Evolutionary conservation across 64 coral and sea anemone species (phyloP).

Genomic region (Orbicella faveolata): DNA sequence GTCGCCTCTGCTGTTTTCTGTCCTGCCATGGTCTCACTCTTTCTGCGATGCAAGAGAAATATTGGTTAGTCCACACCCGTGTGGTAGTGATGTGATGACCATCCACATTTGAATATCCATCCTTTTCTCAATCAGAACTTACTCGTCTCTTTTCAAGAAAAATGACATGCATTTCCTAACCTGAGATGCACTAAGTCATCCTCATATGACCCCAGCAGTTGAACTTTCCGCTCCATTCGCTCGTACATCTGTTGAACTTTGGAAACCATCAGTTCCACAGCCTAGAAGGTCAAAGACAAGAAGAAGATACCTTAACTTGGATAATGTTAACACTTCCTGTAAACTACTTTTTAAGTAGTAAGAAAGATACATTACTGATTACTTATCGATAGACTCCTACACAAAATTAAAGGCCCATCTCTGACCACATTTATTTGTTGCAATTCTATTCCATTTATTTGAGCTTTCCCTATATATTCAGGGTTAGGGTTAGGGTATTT

Average conservation of each 20-base stretch:
- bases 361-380: no score
- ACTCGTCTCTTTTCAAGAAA: neutral
- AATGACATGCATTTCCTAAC: neutral
- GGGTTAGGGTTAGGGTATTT: no score
- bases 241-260: slow-evolving; percentile 72
- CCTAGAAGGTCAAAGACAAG: slow-evolving; percentile 21
- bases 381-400: no score
- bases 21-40: slow-evolving; percentile 71
- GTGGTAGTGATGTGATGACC: neutral
- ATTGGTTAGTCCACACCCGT: neutral
- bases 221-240: slow-evolving; percentile 67
- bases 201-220: slow-evolving; percentile 76
- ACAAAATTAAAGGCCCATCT: no score
- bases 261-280: slow-evolving; percentile 60
- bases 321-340: neutral
- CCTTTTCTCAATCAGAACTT: no score
- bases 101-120: no score
- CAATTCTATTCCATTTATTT: no score
- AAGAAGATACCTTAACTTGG: neutral
- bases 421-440: no score
- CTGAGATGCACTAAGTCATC: slow-evolving; percentile 75
- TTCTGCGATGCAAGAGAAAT: slow-evolving; percentile 24
- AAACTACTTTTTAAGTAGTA: neutral
- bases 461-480: no score
- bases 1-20: slow-evolving; percentile 89